phyloP scores from a whole-genome alignment of 2,113 vertebrate species.

The Albula glossodonta region DNA sequence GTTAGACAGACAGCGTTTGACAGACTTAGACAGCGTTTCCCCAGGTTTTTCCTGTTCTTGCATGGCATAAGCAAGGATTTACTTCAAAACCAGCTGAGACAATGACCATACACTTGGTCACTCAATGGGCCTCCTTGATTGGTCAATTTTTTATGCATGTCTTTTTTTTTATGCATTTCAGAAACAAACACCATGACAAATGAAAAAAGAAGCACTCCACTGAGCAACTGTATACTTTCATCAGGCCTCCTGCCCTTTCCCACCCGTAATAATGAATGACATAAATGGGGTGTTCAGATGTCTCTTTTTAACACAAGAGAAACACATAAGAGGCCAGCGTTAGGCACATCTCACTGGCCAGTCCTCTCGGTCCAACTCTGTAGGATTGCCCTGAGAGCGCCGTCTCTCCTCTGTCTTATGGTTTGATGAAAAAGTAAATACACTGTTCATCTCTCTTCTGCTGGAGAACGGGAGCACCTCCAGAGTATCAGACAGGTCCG shows the following conservation, averaged over 20 bases:
- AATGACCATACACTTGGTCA: background rate
- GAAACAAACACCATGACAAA: background rate
- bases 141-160: background rate
- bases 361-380: background rate
- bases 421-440: constrained; percentile 20
- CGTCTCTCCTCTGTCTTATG: background rate
- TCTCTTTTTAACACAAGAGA: too few species aligned
- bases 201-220: too few species aligned
- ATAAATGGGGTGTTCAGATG: too few species aligned
- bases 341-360: too few species aligned
- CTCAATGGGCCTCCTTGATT: background rate
- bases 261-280: too few species aligned
- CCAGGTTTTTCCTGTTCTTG: background rate
- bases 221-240: too few species aligned
- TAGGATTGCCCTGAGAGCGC: background rate
- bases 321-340: too few species aligned
- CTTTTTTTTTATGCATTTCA: too few species aligned
- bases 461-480: constrained; percentile 49
- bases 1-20: too few species aligned
- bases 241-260: background rate
- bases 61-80: background rate
- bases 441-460: constrained; percentile 2
- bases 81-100: background rate
- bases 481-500: constrained; percentile 72
- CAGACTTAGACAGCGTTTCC: background rate